Evolutionary conservation across 2,113 vertebrate species (phyloP), one percentile per base, ranked within the genome.

Genomic region (Irena cyanogastra): DNA sequence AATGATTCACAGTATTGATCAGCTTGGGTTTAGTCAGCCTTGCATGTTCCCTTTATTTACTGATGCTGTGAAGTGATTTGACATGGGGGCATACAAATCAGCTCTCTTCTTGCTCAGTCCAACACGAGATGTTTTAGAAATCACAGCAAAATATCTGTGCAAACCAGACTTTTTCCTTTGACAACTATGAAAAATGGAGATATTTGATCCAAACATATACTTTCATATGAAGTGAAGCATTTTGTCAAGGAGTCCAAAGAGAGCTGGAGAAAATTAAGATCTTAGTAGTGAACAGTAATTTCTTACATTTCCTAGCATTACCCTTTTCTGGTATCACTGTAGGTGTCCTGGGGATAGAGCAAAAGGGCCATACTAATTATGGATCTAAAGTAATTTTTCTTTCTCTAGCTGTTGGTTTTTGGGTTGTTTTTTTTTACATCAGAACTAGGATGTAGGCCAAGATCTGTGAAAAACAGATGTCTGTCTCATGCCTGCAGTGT

Each of bases 381-480:
- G 79, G 39, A 69, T 76, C 47, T 90, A 17, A 88, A 88, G 57
- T 54, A 61, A 10, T 65, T 50, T 75, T 82, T 50, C 35, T 9
- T 26, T 33, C 31, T n/a, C 31, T 71, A 44, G 37, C 20, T 76
- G 12, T 49, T 76, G 30, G 5, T 2, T 61, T 76, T 59, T 59
- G 10, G 3, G 3, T n/a, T 35, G 19, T 57, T 69, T 50, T 59
- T 82, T 69, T 49, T 33, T 3, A 49, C 16, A 39, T 63, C 54
- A 70, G 60, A 86, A 59, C 66, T 90, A 89, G 90, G 79, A 90
- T 92, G 37, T 70, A 75, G 68, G 89, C 92, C 90, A 95, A 44
- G n/a, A 86, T 95, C 80, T 83, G 35, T 75, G 69, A 86, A 78
- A 94, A 95, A 70, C 89, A 90, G 64, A 88, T 93, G 59, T 88